Base-by-base conservation (phyloP, 2,888 invertebrate species). In the Oxycera nigricornis region DNA sequence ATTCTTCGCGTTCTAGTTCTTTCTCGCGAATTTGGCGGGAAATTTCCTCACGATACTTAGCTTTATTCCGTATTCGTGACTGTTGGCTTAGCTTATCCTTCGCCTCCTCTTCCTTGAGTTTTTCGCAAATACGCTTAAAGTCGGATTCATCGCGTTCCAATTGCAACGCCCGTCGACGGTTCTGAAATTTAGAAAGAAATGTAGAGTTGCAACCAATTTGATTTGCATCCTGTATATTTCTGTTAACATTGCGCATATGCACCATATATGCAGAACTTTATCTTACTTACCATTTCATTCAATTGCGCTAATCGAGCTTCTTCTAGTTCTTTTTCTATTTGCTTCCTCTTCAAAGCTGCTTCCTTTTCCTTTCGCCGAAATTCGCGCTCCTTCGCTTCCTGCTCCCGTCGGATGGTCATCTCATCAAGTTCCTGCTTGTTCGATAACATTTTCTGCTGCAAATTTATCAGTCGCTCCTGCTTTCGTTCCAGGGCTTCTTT, bases 311-410 rank as follows among this genome's bases (percentile, higher is more conserved):
- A 78, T 2, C 86, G 81, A 0, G 83, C 80, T n/a, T 80, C 81
- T 0, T 79, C 78, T 17, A 86, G 62, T 24, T 84, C 81, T 2
- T 81, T 79, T 70, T 84, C 84, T 0, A 81, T 76, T 76, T 82
- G 80, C 4, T 81, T 81, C 55, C 82, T 82, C 11, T 81, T 81
- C 17, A 84, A 28, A 0, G 80, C 84, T 0, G 83, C 81, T 67
- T 82, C 81, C 75, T 82, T 83, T 68, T 85, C 84, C 7, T 82
- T 82, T 57, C 80, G 81, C 0, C 86, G 79, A 76, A 84, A 86
- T 76, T 85, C 85, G 1, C 86, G 82, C 76, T 86, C 86, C 17
- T 84, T 82, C 28, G 82, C 81, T 77, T 86, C 85, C 61, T 83
- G 83, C 7, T 85, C 84, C 11, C 82, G 81, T 0, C 83, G 77